phyloP scores from a whole-genome alignment of 2,113 vertebrate species.

The Plecotus auritus region DNA sequence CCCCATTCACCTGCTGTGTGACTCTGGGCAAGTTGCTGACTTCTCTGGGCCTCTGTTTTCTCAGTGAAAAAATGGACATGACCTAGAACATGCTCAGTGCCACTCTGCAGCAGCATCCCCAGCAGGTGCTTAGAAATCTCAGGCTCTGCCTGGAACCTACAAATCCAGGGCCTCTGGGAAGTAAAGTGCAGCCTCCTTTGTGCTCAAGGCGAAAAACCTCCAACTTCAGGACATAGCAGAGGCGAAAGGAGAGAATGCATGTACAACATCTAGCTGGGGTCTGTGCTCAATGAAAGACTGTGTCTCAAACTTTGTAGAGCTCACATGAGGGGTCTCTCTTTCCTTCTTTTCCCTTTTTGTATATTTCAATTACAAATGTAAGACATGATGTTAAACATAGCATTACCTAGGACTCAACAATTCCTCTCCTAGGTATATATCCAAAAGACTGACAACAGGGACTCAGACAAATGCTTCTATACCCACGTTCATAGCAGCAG shows the following conservation, averaged over 20 bases:
- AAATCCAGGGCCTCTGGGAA: background rate
- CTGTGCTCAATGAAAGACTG: accelerated
- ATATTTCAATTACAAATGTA: background rate
- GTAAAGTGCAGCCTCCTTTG: accelerated
- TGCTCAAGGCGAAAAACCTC: too few species aligned
- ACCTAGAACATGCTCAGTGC: background rate
- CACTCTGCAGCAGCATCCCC: accelerated
- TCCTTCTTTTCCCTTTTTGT: background rate
- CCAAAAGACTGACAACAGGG: background rate
- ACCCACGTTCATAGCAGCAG: background rate
- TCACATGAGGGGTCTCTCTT: accelerated
- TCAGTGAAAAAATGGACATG: background rate
- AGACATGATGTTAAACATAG: background rate
- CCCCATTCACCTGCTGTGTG: background rate
- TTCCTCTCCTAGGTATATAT: background rate
- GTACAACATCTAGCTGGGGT: background rate
- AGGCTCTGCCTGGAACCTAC: background rate
- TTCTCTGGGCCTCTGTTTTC: conserved; percentile 34
- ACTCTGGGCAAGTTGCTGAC: conserved; percentile 53
- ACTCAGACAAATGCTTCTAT: background rate
- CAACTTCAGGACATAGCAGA: accelerated
- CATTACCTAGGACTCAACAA: background rate
- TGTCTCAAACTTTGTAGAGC: background rate
- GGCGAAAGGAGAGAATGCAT: accelerated
- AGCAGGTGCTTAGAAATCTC: background rate